Percentiles rank a stretch among this genome's conserved stretches.
Evolutionary conservation across 2,888 invertebrate genomes (phyloP).

Genomic region (Cosmia pyralina): DNA sequence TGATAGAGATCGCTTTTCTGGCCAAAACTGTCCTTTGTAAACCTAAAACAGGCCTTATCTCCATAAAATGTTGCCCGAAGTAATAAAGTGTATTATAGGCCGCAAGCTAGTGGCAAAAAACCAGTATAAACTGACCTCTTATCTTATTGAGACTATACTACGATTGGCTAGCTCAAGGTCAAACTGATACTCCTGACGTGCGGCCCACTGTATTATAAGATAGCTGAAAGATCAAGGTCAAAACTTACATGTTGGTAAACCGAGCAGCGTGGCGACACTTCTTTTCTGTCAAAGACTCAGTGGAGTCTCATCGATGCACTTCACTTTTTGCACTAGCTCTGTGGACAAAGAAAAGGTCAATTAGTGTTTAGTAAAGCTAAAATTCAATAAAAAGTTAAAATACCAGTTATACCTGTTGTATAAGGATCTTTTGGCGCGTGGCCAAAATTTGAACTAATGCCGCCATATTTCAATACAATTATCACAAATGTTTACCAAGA

Average conservation of each 20-base stretch:
- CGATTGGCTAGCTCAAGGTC: too few species aligned
- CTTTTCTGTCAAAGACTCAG: conserved; percentile 73
- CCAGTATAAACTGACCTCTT: too few species aligned
- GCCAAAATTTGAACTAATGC: too few species aligned
- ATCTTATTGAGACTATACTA: too few species aligned
- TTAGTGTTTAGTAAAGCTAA: conserved; percentile 13
- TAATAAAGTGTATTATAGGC: too few species aligned
- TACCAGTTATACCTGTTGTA: neutral
- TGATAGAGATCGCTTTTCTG: neutral
- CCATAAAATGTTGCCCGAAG: neutral
- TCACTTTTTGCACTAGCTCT: conserved; percentile 77
- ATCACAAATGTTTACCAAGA: neutral
- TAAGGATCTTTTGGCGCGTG: neutral
- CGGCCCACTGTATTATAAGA: neutral
- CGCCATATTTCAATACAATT: neutral
- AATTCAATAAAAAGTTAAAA: neutral
- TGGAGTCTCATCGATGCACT: conserved; percentile 83
- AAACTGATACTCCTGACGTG: too few species aligned
- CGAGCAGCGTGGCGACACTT: conserved; percentile 84
- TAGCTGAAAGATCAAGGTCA: conserved; percentile 25
- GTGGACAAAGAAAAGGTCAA: conserved; percentile 70
- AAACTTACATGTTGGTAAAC: conserved; percentile 82
- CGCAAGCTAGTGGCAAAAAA: too few species aligned
- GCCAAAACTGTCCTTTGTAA: neutral
- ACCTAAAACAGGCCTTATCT: neutral